A percentile compares a stretch with the other conserved stretches of the same genome.
These are phyloP conservation scores for Genyomyrus donnyi DNA, from an alignment of 2,113 vertebrate genomes.

Conservation along the genomic window DNA sequence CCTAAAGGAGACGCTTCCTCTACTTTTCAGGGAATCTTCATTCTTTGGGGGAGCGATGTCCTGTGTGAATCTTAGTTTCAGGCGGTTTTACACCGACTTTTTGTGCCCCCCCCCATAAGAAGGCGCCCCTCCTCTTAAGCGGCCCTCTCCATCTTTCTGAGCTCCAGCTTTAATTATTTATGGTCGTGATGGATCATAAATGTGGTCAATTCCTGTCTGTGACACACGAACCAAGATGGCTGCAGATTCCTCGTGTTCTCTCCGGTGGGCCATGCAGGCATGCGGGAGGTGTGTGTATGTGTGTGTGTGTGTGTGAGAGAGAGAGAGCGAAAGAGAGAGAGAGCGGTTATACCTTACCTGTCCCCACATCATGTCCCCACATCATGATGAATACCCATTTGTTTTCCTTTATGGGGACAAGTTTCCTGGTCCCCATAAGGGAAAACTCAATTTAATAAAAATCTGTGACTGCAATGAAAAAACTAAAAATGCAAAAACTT, in stretches of 20 bases:
- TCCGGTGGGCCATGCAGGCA: not conserved
- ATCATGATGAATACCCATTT: too few species aligned
- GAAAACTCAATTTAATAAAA: too few species aligned
- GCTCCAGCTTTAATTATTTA: slow-evolving; percentile 29
- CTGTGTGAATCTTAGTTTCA: not conserved
- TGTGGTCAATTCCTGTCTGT: slow-evolving; percentile 28
- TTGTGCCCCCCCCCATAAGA: not conserved
- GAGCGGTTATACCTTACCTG: too few species aligned
- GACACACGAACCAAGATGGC: slow-evolving; percentile 16
- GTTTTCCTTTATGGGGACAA: too few species aligned
- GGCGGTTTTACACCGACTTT: not conserved
- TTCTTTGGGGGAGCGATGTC: not conserved
- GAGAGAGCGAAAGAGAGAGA: too few species aligned
- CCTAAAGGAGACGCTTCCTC: not conserved
- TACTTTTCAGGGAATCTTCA: not conserved
- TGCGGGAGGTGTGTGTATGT: not conserved
- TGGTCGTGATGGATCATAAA: slow-evolving; percentile 27
- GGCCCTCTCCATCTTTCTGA: not conserved
- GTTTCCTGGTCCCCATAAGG: too few species aligned
- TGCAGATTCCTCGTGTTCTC: not conserved
- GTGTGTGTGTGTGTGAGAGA: too few species aligned
- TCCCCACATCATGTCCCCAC: too few species aligned
- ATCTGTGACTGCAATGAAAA: too few species aligned
- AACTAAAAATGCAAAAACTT: too few species aligned
- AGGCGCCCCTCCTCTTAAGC: not conserved